Conservation (phyloP, 2,113 vertebrate species). For the Saccopteryx leptura region DNA sequence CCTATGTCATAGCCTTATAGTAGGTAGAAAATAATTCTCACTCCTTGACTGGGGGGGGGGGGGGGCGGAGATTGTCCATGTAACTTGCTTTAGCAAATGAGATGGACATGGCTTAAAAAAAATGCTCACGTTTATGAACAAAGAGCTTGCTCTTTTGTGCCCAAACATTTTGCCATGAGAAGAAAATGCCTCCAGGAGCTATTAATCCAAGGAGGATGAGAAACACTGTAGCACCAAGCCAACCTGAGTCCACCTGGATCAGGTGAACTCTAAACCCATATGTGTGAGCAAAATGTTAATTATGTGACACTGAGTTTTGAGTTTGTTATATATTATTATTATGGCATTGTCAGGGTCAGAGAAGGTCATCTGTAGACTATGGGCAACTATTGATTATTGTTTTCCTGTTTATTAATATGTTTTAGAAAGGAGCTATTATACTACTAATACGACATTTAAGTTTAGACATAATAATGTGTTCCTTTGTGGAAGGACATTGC, state of each 20-base stretch:
- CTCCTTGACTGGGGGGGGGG: background rate
- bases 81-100: background rate
- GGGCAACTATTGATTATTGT: background rate
- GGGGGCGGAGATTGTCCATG: background rate
- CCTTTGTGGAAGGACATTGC: background rate
- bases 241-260: background rate
- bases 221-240: background rate
- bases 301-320: background rate
- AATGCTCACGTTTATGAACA: background rate
- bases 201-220: background rate
- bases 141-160: background rate
- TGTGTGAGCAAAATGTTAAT: background rate
- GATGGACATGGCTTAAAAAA: background rate
- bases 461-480: background rate
- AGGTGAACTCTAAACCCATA: background rate
- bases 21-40: background rate
- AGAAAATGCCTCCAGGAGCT: background rate
- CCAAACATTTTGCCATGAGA: background rate
- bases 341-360: background rate
- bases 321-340: background rate
- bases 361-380: background rate
- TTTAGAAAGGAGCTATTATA: background rate
- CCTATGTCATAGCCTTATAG: background rate
- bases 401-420: background rate
- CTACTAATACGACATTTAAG: background rate